Percentiles rank a stretch among this genome's conserved stretches.
Conservation (phyloP, 2,113 vertebrate genomes). For the Poeciliopsis turrubarensis region DNA sequence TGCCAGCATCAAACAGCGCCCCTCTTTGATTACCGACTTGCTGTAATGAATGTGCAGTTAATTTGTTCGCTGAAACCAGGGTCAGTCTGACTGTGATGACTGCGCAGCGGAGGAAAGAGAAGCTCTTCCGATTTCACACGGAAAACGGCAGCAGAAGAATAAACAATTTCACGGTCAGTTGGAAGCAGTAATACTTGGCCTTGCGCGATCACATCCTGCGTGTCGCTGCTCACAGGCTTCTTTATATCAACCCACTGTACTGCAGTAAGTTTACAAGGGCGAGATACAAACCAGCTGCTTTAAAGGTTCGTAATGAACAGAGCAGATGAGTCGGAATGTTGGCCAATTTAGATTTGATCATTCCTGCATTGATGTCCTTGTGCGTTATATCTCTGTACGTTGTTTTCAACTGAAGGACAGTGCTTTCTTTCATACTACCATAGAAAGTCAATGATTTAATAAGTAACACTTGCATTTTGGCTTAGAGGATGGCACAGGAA, state of each 20-base stretch:
- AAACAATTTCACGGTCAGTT: constrained; percentile 75
- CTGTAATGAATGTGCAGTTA: constrained; percentile 54
- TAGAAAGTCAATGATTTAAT: too few relatives aligned
- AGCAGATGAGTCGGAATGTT: neutral
- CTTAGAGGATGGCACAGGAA: too few relatives aligned
- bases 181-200: constrained; percentile 44
- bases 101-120: constrained; percentile 35
- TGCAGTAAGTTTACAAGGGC: constrained; percentile 27
- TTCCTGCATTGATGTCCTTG: too few relatives aligned
- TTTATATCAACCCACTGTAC: constrained; percentile 35
- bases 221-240: constrained; percentile 39
- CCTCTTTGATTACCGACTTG: constrained; percentile 50
- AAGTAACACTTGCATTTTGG: too few relatives aligned
- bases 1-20: constrained; percentile 32
- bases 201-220: constrained; percentile 34
- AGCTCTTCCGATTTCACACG: constrained; percentile 51
- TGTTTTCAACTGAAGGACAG: too few relatives aligned
- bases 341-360: neutral
- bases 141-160: constrained; percentile 67
- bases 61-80: constrained; percentile 56
- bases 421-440: too few relatives aligned
- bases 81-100: constrained; percentile 23
- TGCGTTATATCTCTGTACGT: too few relatives aligned
- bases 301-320: neutral
- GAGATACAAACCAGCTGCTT: constrained; percentile 8